Evolutionary conservation across 2,888 invertebrate species (phyloP).

Genomic region (Lacanobia oleracea): DNA sequence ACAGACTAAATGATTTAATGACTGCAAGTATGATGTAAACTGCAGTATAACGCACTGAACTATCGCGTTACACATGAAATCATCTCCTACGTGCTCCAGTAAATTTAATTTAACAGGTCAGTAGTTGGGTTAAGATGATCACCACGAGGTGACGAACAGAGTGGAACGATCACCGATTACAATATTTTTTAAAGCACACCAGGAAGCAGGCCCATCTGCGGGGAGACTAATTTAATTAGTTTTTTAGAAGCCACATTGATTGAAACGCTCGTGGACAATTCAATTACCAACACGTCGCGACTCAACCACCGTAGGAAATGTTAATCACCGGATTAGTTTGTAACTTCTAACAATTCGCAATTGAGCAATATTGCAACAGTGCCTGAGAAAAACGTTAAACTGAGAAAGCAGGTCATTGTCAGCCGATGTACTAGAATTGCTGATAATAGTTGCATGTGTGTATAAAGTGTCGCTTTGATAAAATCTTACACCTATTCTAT

Average conservation of each 20-base stretch:
- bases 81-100: slow-evolving; percentile 57
- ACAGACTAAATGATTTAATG: slow-evolving; percentile 40
- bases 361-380: slow-evolving; percentile 67
- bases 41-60: slow-evolving; percentile 42
- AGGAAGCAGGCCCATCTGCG: slow-evolving; percentile 77
- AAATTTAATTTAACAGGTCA: slow-evolving; percentile 82
- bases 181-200: slow-evolving; percentile 69
- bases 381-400: slow-evolving; percentile 70
- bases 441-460: slow-evolving; percentile 44
- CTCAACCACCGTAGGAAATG: slow-evolving; percentile 38
- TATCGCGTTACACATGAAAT: slow-evolving; percentile 64
- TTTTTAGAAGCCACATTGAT: slow-evolving; percentile 68
- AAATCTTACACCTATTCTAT: slow-evolving; percentile 17
- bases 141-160: slow-evolving; percentile 70
- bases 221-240: slow-evolving; percentile 71
- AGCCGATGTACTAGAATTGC: slow-evolving; percentile 51
- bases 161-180: slow-evolving; percentile 75
- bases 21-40: slow-evolving; percentile 41
- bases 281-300: slow-evolving; percentile 44
- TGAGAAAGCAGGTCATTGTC: slow-evolving; percentile 85
- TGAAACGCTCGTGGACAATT: slow-evolving; percentile 31
- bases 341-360: slow-evolving; percentile 49
- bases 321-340: slow-evolving; percentile 44
- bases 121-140: slow-evolving; percentile 73
- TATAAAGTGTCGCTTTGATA: slow-evolving; percentile 15